Evolutionary conservation across 2,113 vertebrate species (phyloP), one percentile per base, ranked within the genome.

Genomic region (Chlamydotis undulata): DNA sequence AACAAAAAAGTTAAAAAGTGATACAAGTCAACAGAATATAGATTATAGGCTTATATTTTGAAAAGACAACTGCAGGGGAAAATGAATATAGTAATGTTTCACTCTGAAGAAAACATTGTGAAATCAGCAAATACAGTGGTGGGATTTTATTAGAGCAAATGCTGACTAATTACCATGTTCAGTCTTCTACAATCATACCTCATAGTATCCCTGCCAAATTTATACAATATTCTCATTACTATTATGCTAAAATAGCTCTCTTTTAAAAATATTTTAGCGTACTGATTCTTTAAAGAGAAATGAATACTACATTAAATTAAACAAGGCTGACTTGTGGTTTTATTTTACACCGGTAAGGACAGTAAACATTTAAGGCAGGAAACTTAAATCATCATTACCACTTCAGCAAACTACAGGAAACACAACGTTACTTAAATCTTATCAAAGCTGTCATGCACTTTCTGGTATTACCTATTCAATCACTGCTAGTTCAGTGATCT

Each of bases 401-500:
- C 31, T 75, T 83, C 76, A 87, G 60, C 64, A 90, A 94, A 89
- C 33, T 57, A 59, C 52, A 93, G 59, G 50, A 79, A 87, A 59
- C 33, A 79, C 6, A 45, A 24, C 2, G 23, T 73, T 89, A 63
- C 71, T 87, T 83, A 80, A 86, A 83, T 74, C 19, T 78, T 80
- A 60, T 45, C 52, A 81, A 89, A 75, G 41, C 69, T 90, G 52
- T 60, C 52, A 71, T 43, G 43, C 50, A 75, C n/a, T 59, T 83
- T 75, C 69, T 78, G 35, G 21, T 67, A 92, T 83, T 70, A 83
- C 37, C 71, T 75, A 81, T 78, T 89, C 76, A 86, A 76, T 78
- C 71, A 67, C 83, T 78, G 68, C 68, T 80, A 74, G 59, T 81
- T 93, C 93, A 81, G 52, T 71, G 73, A 92, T 91, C 76, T 56